These are phyloP conservation scores for Apodemus speciosus DNA, from an alignment of 2,113 vertebrate species.

Conservation along the genomic window DNA sequence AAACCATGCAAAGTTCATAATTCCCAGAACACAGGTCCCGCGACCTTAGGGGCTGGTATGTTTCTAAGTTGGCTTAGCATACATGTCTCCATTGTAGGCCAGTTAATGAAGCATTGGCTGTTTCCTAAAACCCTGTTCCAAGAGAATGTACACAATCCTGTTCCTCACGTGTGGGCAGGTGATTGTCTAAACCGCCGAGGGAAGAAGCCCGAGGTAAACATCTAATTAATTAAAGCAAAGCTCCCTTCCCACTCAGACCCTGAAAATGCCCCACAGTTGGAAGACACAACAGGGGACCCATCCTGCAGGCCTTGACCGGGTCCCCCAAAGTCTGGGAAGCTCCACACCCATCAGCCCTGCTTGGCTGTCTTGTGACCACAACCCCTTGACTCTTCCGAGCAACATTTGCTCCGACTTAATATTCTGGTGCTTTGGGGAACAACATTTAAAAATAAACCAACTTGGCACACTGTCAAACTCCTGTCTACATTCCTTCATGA, in stretches of 20 bases:
- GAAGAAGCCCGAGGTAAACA: slow-evolving; percentile 43
- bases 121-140: neutral
- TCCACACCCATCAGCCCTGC: neutral
- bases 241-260: neutral
- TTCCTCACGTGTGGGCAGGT: slow-evolving; percentile 32
- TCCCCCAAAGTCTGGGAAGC: neutral
- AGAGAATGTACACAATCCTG: neutral
- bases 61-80: neutral
- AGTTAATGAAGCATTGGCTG: too few species aligned
- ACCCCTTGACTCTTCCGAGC: slow-evolving; percentile 46
- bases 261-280: neutral
- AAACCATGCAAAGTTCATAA: neutral
- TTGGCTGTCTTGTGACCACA: slow-evolving; percentile 35
- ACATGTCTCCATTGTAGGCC: fast-evolving
- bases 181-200: slow-evolving; percentile 31
- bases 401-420: slow-evolving; percentile 70
- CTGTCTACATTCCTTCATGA: slow-evolving; percentile 80
- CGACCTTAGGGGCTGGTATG: neutral
- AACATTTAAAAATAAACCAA: slow-evolving; percentile 80
- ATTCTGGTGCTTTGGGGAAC: slow-evolving; percentile 74
- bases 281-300: neutral
- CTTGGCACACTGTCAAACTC: slow-evolving; percentile 83
- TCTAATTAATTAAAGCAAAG: slow-evolving; percentile 63
- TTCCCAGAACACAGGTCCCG: fast-evolving
- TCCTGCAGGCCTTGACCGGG: neutral